Evolutionary conservation across 2,113 vertebrate species (phyloP), one percentile per base, ranked within the genome.

Genomic region (Pongo abelii): DNA sequence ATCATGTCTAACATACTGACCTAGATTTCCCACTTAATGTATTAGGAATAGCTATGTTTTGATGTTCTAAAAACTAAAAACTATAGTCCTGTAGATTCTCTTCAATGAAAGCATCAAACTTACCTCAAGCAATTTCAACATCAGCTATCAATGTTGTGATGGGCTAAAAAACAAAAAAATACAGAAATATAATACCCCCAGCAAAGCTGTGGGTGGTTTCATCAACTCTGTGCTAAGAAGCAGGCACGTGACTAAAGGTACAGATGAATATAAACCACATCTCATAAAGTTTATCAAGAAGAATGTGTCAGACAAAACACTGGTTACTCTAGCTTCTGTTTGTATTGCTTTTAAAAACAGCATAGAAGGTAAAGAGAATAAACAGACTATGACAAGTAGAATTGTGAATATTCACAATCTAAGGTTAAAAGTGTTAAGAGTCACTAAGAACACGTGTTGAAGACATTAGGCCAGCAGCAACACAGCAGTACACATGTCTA

Each of bases 131-230:
- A 74, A 84, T 94, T 98, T 98, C 98, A 99, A 79, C 98, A 91
- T 57, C n/a, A 50, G 83, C 95, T 98, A 99, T 99, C 99, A 99
- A 98, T 98, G 98, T 98, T 98, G 98, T 98, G 98, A 99, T 99
- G 97, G 40, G 86, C 96, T 96, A 2, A 43, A 98, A 95, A 91
- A 96, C 50, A 97, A 85, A 50, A 79, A 40, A 0, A 30, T 2
- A 61, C 72, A 25, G 8, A 89, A 32, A 27, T 59, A 10, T 80
- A 40, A 91, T 7, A 57, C 32, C 61, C n/a, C 2, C 27, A 11
- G 12, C 22, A 27, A 40, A 48, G 43, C 69, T 77, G 18, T 3
- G 17, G 59, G 74, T 12, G 38, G 69, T 25, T 4, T 14, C 17
- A 8, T 20, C 35, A 38, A 17, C 40, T 74, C 16, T 48, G 25